Evolutionary conservation across 1,140 invertebrate genomes (phyloP).

Genomic region (Rhopalosiphum padi): DNA sequence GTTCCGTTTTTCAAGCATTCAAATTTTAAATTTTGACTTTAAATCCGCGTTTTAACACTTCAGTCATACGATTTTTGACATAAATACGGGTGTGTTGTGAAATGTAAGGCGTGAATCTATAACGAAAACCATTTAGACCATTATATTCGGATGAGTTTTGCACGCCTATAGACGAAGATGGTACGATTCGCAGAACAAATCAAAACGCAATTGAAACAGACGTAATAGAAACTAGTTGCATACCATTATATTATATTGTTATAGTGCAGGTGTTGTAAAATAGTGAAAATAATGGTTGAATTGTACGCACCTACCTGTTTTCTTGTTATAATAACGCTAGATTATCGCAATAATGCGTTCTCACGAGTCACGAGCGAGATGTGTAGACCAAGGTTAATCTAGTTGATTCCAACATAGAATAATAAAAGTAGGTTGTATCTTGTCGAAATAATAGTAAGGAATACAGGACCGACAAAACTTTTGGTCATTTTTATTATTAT

Average conservation of each 20-base stretch:
- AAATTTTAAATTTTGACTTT: not conserved
- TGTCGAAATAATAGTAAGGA: not conserved
- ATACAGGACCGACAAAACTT: not conserved
- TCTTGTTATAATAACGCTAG: not conserved
- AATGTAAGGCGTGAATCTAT: not conserved
- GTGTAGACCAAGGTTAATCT: conserved; percentile 1
- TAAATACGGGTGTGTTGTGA: not conserved
- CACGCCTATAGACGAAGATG: not conserved
- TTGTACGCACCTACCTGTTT: not conserved
- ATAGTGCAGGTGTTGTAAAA: conserved; percentile 32
- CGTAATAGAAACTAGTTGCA: conserved; percentile 1
- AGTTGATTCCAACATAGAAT: not conserved
- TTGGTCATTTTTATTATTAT: not conserved
- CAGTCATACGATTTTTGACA: not conserved
- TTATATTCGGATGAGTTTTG: not conserved
- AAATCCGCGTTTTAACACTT: not conserved
- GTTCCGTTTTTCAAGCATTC: not conserved
- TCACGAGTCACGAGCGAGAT: conserved; percentile 45
- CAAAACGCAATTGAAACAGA: not conserved
- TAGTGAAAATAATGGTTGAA: not conserved
- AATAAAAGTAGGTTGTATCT: conserved; percentile 9
- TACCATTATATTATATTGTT: not conserved
- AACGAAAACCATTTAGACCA: not conserved
- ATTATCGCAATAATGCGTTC: conserved; percentile 32
- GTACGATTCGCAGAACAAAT: not conserved